phyloP scores from a whole-genome alignment of 2,113 vertebrate species.

The Protobothrops flavoviridis region DNA sequence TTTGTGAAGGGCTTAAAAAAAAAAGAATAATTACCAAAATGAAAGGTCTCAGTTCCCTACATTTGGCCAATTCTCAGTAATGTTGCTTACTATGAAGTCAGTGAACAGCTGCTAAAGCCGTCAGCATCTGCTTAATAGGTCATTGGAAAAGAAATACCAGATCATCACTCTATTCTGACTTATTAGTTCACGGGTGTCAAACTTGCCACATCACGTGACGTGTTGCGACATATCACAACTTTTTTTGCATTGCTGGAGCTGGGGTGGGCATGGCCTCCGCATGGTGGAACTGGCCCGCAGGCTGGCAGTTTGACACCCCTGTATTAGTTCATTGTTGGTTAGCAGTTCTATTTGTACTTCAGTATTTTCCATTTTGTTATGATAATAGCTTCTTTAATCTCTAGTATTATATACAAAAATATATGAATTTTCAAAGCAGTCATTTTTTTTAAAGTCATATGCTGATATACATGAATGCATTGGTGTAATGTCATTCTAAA shows the following conservation, averaged over 20 bases:
- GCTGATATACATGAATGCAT: neutral
- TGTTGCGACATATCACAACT: no score
- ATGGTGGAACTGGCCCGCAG: no score
- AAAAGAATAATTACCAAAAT: slow-evolving; percentile 9
- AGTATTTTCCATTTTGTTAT: neutral
- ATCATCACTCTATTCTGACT: neutral
- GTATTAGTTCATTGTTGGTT: neutral
- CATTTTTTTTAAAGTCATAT: neutral
- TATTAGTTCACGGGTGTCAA: neutral
- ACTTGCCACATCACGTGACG: no score
- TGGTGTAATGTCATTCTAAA: neutral
- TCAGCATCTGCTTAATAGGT: neutral
- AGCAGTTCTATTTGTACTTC: neutral
- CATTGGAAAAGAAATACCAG: slow-evolving; percentile 9
- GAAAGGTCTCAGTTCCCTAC: slow-evolving; percentile 2
- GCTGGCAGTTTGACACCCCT: no score
- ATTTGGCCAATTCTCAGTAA: slow-evolving; percentile 4
- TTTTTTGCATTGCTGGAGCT: no score
- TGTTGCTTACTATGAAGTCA: neutral
- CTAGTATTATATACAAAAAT: neutral
- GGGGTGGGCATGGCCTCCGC: no score
- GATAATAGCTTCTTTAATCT: neutral
- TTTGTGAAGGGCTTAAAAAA: slow-evolving; percentile 8
- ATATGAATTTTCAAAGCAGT: neutral
- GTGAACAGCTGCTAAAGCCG: neutral